These are phyloP conservation scores for Nematolebias whitei DNA, from an alignment of 2,113 vertebrate genomes.

Conservation along the genomic window DNA sequence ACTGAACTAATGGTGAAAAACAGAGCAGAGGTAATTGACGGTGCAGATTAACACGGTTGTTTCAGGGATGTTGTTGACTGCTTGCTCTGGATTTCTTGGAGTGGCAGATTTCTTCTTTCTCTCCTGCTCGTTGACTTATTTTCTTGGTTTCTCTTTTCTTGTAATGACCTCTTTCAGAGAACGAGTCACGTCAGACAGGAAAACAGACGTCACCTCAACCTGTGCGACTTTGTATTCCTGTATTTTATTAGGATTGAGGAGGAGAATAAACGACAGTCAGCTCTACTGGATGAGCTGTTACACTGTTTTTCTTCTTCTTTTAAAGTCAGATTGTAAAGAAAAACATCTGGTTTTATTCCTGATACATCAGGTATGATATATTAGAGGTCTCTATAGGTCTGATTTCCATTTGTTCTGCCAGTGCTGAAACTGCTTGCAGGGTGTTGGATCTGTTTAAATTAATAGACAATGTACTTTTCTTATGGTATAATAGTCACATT, in stretches of 20 bases:
- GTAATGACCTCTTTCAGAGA: conserved; percentile 19
- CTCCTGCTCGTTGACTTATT: conserved; percentile 4
- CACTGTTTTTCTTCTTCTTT: neutral
- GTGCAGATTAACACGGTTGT: conserved; percentile 2
- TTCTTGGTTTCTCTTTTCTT: neutral
- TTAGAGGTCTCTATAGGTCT: too few relatives aligned
- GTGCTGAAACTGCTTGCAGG: too few relatives aligned
- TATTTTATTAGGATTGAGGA: conserved; percentile 37
- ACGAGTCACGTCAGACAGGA: conserved; percentile 7
- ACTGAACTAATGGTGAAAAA: neutral
- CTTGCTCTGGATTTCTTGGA: conserved; percentile 67
- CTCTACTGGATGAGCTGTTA: conserved; percentile 27
- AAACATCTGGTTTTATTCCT: conserved; percentile 23
- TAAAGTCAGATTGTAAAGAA: conserved; percentile 25
- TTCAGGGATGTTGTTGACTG: conserved; percentile 32
- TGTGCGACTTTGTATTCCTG: conserved; percentile 26
- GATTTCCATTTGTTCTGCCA: too few relatives aligned
- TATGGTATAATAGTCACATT: too few relatives aligned
- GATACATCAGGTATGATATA: neutral
- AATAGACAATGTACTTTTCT: too few relatives aligned
- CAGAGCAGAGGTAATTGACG: neutral
- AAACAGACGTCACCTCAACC: conserved; percentile 12
- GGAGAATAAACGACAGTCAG: conserved; percentile 43
- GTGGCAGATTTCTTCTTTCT: conserved; percentile 14
- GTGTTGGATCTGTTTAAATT: too few relatives aligned